Percentiles rank a stretch among this genome's conserved stretches.
phyloP scores from a whole-genome alignment of 2,113 vertebrate genomes.

The Actenoides hombroni region DNA sequence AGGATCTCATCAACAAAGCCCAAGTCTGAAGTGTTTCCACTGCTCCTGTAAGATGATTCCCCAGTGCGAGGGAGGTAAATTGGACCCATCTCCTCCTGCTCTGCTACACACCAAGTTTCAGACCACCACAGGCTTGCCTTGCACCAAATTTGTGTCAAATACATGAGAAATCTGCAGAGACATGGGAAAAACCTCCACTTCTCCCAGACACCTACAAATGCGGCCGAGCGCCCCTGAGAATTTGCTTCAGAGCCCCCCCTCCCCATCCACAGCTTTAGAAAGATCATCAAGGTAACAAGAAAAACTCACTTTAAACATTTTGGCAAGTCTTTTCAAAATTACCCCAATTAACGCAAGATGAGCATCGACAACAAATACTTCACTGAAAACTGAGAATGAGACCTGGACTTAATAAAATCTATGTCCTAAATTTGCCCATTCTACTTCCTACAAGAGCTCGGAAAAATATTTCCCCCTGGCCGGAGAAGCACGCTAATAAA shows the following conservation, averaged over 20 bases:
- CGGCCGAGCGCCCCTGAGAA: not conserved
- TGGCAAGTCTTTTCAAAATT: not conserved
- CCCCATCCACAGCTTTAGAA: accelerated
- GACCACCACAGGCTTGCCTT: not conserved
- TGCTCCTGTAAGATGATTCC: not conserved
- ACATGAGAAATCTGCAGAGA: not conserved
- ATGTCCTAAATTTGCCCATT: not conserved
- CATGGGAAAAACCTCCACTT: not conserved
- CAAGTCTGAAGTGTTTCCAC: not conserved
- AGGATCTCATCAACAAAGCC: not conserved
- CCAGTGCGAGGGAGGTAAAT: not conserved
- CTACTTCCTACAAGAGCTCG: not conserved
- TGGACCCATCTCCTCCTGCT: not conserved
- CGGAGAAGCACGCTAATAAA: not conserved
- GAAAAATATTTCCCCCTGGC: accelerated
- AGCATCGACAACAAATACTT: not conserved
- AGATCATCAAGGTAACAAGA: not conserved
- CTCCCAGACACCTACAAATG: not conserved
- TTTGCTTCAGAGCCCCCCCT: not conserved
- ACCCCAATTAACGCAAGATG: accelerated
- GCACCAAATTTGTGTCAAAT: not conserved
- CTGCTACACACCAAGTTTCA: too few species aligned
- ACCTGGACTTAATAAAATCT: not conserved
- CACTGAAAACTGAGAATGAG: accelerated
- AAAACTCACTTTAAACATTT: not conserved